A percentile compares a stretch with the other conserved stretches of the same genome.
These are phyloP conservation scores for Chiloscyllium plagiosum DNA, from an alignment of 2,113 vertebrate genomes.

Conservation along the genomic window DNA sequence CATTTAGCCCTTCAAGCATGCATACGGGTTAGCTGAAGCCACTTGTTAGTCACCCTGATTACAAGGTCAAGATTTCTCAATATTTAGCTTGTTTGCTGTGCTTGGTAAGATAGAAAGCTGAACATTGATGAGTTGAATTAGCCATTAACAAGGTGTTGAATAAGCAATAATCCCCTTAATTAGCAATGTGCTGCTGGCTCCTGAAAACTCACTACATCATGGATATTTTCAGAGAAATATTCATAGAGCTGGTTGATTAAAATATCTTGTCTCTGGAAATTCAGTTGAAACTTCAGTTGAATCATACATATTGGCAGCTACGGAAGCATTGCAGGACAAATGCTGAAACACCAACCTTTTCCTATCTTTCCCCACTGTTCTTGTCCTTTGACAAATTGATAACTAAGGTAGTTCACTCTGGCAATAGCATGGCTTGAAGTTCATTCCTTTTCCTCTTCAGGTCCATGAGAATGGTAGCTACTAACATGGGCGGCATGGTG, in stretches of 20 bases:
- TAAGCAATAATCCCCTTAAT: too few species aligned
- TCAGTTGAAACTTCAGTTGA: neutral
- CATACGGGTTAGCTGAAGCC: too few species aligned
- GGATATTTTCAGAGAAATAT: neutral
- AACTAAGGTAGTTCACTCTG: neutral
- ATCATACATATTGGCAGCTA: neutral
- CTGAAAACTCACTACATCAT: neutral
- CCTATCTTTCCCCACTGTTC: neutral
- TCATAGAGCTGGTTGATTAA: neutral
- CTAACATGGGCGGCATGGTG: neutral
- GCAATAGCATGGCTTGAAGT: neutral
- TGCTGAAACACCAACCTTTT: neutral
- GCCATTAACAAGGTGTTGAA: too few species aligned
- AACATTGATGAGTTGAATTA: too few species aligned
- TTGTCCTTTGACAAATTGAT: neutral
- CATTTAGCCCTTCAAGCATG: too few species aligned
- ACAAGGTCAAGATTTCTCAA: too few species aligned
- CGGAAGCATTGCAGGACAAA: neutral
- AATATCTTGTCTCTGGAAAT: neutral
- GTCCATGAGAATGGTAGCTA: neutral
- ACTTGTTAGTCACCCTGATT: too few species aligned
- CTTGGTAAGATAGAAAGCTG: too few species aligned
- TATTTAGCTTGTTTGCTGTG: too few species aligned
- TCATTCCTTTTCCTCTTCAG: neutral
- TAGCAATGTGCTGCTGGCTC: too few species aligned